Evolutionary conservation across 2,113 vertebrate genomes (phyloP).

Genomic region (Phocoena phocoena): DNA sequence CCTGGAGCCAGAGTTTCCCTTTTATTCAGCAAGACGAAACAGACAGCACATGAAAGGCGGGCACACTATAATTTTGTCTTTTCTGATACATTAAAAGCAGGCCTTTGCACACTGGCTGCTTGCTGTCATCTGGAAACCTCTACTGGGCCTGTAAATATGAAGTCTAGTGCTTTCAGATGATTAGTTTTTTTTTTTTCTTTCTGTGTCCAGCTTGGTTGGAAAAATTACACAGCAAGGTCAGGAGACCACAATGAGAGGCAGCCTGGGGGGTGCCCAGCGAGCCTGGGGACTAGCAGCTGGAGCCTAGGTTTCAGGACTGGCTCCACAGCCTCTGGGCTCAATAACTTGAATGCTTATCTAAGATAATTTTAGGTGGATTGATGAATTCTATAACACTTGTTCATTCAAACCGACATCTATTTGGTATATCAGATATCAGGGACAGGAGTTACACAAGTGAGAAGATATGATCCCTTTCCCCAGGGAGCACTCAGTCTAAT

Average conservation of each 20-base stretch:
- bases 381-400: neutral
- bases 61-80: conserved; percentile 61
- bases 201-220: neutral
- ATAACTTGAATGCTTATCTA: neutral
- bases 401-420: neutral
- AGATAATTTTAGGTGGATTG: neutral
- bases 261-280: neutral
- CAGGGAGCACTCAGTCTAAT: neutral
- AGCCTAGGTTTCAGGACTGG: neutral
- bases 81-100: conserved; percentile 59
- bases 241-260: neutral
- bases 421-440: neutral
- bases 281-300: neutral
- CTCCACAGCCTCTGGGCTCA: neutral
- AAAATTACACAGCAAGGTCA: neutral
- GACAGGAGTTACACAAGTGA: neutral
- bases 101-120: conserved; percentile 41
- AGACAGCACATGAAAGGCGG: conserved; percentile 64
- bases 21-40: conserved; percentile 68
- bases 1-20: conserved; percentile 75
- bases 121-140: conserved; percentile 40
- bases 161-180: neutral
- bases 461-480: neutral
- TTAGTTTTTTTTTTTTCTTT: conserved; percentile 5
- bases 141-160: conserved; percentile 28